Conservation (phyloP, 2,113 vertebrate species). For the Saguinus midas region DNA sequence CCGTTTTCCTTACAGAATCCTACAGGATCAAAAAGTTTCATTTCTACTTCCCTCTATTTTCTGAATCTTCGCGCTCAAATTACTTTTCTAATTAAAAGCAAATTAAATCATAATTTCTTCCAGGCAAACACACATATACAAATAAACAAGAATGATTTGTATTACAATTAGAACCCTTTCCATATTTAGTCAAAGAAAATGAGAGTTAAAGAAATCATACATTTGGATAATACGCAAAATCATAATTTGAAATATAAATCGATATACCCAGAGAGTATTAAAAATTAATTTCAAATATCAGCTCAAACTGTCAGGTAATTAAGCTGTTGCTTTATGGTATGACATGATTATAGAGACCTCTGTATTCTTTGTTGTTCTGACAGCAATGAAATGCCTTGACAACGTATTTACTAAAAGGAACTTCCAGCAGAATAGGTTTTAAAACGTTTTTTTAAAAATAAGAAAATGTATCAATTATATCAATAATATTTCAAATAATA, state of each 20-base stretch:
- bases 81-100: slow-evolving; percentile 74
- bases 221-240: slow-evolving; percentile 54
- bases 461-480: background rate
- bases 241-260: slow-evolving; percentile 67
- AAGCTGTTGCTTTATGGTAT: slow-evolving; percentile 44
- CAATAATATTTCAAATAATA: background rate
- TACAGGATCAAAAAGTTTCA: slow-evolving; percentile 47
- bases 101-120: slow-evolving; percentile 71
- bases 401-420: slow-evolving; percentile 38
- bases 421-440: background rate
- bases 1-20: background rate
- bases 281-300: slow-evolving; percentile 62
- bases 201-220: slow-evolving; percentile 38
- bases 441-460: background rate
- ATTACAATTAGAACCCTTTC: slow-evolving; percentile 47
- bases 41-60: slow-evolving; percentile 52
- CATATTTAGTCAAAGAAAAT: slow-evolving; percentile 31
- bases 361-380: background rate
- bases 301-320: slow-evolving; percentile 49
- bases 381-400: slow-evolving; percentile 44
- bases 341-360: background rate
- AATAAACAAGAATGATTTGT: slow-evolving; percentile 41
- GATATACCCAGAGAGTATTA: slow-evolving; percentile 39
- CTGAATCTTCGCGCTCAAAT: slow-evolving; percentile 53
- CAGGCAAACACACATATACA: slow-evolving; percentile 46